Evolutionary conservation across 2,113 vertebrate species (phyloP), one percentile per base, ranked within the genome.

Genomic region (Rattus rattus): DNA sequence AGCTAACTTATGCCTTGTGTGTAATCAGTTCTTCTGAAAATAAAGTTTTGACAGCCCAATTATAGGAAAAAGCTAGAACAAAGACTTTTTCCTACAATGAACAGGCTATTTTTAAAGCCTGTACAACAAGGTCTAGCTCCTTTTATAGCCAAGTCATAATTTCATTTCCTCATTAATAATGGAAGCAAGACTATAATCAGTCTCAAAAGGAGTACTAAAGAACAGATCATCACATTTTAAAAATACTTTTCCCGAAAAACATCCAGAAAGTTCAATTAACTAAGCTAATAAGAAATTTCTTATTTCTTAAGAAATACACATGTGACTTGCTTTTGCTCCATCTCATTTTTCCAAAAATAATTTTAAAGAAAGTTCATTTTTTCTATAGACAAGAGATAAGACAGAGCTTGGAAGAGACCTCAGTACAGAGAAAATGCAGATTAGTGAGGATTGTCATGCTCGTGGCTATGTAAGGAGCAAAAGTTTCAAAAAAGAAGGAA

Each of bases 131-230:
- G 30, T 54, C 52, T 56, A 26, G 10, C 14, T 80, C 56, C 36
- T 93, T 90, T 93, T 67, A 7, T 39, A 77, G 17, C 36, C 43
- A 93, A 84, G 43, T 11, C 39, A 88, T 86, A 91, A 91, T 93
- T 95, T 80, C 20, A 70, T 91, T 93, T 94, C 43, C n/a, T 91
- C 24, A 59, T 17, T 73, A 76, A 88, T 61, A 36, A 33, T 88
- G 76, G 69, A 88, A 94, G 59, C 54, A 80, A 76, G 8, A 75
- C 70, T 9, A 54, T 79, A 33, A 83, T 43, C 56, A n/a, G 7
- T 73, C 47, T 56, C 54, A 75, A 43, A 36, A 91, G 43, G 8
- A 88, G n/a, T 39, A 28, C 52, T 56, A 85, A 85, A 16, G 61
- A 73, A 33, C 8, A 79, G 88, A 13, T 61, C 59, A 89, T 13